Evolutionary conservation across 2,113 vertebrate species (phyloP).

Genomic region (Pteropus alecto): DNA sequence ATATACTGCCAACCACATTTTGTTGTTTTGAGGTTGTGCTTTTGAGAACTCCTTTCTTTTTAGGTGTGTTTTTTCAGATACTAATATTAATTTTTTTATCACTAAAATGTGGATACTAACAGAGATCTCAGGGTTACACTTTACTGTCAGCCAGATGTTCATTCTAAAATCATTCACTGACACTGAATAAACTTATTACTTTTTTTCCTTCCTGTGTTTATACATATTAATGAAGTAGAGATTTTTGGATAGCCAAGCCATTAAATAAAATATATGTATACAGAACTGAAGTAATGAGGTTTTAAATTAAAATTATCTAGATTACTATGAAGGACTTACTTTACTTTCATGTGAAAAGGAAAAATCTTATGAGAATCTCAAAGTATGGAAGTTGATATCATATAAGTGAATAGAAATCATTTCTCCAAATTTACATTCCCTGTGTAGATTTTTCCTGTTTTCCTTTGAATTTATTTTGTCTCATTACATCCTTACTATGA

Average conservation of each 20-base stretch:
- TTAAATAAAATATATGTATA: slow-evolving; percentile 9
- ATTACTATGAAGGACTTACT: neutral
- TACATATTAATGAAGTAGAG: neutral
- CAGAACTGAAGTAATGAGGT: neutral
- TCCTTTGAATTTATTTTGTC: neutral
- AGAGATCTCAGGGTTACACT: neutral
- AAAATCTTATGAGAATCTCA: neutral
- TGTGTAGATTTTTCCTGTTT: neutral
- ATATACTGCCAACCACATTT: neutral
- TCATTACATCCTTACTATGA: neutral
- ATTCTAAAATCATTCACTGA: slow-evolving; percentile 35
- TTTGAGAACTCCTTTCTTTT: neutral
- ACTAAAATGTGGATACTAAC: neutral
- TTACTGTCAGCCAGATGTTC: slow-evolving; percentile 13
- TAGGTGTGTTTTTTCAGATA: neutral
- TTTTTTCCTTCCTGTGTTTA: neutral
- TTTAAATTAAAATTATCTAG: neutral
- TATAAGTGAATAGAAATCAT: neutral
- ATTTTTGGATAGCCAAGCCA: neutral
- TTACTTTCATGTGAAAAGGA: neutral
- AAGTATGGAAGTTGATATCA: neutral
- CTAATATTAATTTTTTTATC: neutral
- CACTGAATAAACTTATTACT: neutral
- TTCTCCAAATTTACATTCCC: neutral
- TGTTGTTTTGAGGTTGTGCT: neutral